Conservation (phyloP, 2,113 vertebrate species). For the Paedocypris sp. region DNA sequence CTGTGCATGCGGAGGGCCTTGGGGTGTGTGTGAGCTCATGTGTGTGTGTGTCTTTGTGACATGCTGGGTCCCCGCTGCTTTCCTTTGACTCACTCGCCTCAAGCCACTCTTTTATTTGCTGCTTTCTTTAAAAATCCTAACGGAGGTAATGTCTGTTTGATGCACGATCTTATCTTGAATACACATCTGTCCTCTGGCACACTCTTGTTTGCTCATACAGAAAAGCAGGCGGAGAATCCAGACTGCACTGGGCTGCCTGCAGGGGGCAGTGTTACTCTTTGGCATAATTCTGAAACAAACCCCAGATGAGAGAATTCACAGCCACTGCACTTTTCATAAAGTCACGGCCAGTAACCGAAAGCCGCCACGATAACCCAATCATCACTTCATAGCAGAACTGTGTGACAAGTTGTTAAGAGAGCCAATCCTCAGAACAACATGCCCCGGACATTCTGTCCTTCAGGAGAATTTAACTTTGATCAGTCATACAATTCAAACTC, state of each 20-base stretch:
- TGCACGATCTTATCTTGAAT: background rate
- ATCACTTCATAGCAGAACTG: background rate
- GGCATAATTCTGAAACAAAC: background rate
- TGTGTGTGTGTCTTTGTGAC: constrained; percentile 7
- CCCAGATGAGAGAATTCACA: background rate
- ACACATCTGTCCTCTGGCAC: constrained; percentile 24
- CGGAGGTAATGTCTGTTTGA: constrained; percentile 14
- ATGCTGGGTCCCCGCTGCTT: constrained; percentile 14
- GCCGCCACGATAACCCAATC: background rate
- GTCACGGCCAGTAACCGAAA: background rate
- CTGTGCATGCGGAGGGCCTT: constrained; percentile 21
- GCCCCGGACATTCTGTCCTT: constrained; percentile 2
- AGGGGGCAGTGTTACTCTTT: constrained; percentile 34
- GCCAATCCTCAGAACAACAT: background rate
- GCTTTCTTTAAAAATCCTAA: constrained; percentile 44
- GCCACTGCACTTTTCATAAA: background rate
- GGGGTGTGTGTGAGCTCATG: background rate
- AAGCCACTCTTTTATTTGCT: constrained; percentile 43
- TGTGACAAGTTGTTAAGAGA: background rate
- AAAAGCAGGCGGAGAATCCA: background rate
- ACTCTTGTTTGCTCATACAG: constrained; percentile 20
- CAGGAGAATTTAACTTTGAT: background rate
- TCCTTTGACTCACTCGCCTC: constrained; percentile 27
- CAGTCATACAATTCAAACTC: background rate
- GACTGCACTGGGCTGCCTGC: background rate